Percentiles rank a stretch among this genome's conserved stretches.
These are phyloP conservation scores for Sycophaga agraensis DNA, from an alignment of 1,140 invertebrate species.

Conservation along the genomic window DNA sequence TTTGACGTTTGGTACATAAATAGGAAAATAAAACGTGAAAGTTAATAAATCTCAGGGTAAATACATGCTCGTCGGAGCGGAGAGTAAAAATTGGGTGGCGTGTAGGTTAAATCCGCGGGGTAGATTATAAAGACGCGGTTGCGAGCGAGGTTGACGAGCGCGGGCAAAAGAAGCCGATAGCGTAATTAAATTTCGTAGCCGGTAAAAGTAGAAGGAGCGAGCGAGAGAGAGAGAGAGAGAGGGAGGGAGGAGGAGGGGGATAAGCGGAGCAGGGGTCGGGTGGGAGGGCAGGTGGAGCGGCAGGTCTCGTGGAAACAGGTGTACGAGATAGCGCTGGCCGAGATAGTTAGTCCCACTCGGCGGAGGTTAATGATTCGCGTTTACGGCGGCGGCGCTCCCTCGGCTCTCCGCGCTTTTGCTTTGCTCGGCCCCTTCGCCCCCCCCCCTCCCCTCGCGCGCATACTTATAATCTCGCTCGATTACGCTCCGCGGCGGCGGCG, in stretches of 20 bases:
- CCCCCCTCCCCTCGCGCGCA: background rate
- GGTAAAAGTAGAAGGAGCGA: no score
- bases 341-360: constrained; percentile 14
- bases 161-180: background rate
- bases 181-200: constrained; percentile 1
- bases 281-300: constrained; percentile 6
- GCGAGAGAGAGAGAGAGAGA: background rate
- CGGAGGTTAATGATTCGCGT: constrained; percentile 38
- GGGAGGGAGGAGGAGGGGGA: background rate
- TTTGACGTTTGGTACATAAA: no score
- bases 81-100: no score
- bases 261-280: background rate
- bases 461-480: no score
- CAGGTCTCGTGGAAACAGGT: constrained; percentile 34
- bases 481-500: no score
- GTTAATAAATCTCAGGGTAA: no score
- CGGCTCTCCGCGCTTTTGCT: background rate
- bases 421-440: no score
- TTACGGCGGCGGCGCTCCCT: constrained; percentile 21
- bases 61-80: no score
- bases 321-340: constrained; percentile 19
- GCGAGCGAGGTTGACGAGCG: background rate
- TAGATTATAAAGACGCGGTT: no score
- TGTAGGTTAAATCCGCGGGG: no score
- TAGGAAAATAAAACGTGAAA: no score